Base-by-base conservation (phyloP, 2,113 vertebrate species). In the Tyto alba region DNA sequence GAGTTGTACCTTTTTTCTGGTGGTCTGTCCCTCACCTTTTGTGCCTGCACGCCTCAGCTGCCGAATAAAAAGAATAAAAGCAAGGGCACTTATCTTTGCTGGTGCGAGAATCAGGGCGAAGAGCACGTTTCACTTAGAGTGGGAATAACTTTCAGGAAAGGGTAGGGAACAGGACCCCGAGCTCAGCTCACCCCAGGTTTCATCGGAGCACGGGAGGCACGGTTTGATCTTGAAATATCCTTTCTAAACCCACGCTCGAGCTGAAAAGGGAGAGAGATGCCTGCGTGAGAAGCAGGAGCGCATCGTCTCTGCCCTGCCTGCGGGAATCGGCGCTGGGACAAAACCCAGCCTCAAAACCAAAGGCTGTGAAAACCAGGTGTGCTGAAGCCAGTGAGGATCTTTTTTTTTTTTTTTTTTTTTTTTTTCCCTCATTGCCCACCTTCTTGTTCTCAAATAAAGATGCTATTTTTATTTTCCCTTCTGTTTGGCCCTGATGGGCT, bases 391-490 rank as follows among this genome's bases (percentile, higher is more conserved):
- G 23, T 81, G 52, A 84, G 72, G 69, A 94, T 43, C 81, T 91
- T 91, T 48, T 43, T 40, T 80, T 60, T 82, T 38, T 34, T 32
- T 60, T 41, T n/a, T n/a, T n/a, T n/a, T n/a, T 48, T 48, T 21
- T 48, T 48, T 48, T 36, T 17, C 11, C 21, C 85, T 88, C 34
- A 1, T 69, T 95, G 71, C 92, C 72, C 86, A 89, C 92, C 83
- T 92, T 85, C 91, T 55, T 43, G 32, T 36, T 96, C 93, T 87
- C 17, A 8, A 96, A 97, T 96, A 94, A 91, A 97, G 95, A 93
- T 92, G 92, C 96, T 96, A 93, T 97, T 97, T 95, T 93, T 96
- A 96, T 97, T 95, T 95, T 86, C 87, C 89, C 84, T 93, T 93
- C 92, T 91, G 87, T 88, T 96, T 96, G 90, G 86, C 77, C 96